Evolutionary conservation across 2,888 invertebrate species (phyloP), one percentile per base, ranked within the genome.

Genomic region (Artemia sp.): DNA sequence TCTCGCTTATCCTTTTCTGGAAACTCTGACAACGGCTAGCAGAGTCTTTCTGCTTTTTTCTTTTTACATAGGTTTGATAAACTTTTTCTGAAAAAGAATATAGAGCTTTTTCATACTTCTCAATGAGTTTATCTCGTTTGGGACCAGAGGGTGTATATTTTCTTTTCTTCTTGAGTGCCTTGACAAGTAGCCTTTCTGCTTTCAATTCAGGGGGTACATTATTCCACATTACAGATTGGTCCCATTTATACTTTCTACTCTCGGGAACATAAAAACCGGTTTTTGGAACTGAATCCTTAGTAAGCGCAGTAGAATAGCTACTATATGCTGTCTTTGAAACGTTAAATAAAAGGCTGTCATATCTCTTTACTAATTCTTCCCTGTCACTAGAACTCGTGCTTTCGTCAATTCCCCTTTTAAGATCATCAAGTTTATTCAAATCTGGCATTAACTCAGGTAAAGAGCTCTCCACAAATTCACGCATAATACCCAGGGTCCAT

Each of bases 151-250:
- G 64, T 24, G 24, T 58, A n/a, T n/a, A 19, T 58, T 58, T 58
- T 24, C n/a, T n/a, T 58, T 24, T n/a, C 8, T 24, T n/a, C 64
- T 24, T n/a, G 14, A 58, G n/a, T n/a, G 14, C 14, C 64, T 58
- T 58, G 8, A 58, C n/a, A 10, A 10, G 8, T 12, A 19, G 14
- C 24, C 8, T 24, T 24, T 58, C 64, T 24, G 8, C 64, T 24
- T 58, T 58, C 24, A 58, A 24, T 24, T 58, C 64, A n/a, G n/a
- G 14, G 14, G 64, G 64, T n/a, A 58, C 11, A 24, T 58, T 58
- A 58, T 58, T 58, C 64, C 64, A 58, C 10, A 58, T n/a, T 58
- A 58, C 11, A n/a, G 64, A 58, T 9, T n/a, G 64, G 24, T 58
- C 64, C 64, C 64, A 58, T 10, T 24, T n/a, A 24, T 58, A 58